Percentiles rank a stretch among this genome's conserved stretches.
phyloP scores from a whole-genome alignment of 2,797 vertebrate species.

The Hylomyscus alleni region DNA sequence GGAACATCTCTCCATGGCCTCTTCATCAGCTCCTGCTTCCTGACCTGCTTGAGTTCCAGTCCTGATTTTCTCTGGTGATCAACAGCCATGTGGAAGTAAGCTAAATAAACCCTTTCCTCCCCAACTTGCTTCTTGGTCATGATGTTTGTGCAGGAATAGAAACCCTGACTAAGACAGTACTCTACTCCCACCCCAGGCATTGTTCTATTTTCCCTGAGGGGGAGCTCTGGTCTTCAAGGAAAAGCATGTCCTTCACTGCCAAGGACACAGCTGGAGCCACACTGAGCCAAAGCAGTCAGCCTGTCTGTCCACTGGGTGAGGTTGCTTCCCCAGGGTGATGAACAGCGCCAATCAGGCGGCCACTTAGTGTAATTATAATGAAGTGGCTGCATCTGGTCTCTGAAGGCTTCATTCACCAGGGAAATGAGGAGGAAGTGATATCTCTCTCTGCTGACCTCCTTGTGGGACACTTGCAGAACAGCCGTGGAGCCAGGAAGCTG shows the following conservation, averaged over 20 bases:
- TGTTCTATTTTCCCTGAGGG: neutral
- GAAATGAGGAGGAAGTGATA: slow-evolving; percentile 65
- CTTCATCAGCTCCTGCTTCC: no score
- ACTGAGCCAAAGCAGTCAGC: slow-evolving; percentile 26
- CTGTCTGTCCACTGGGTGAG: neutral
- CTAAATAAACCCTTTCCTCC: no score
- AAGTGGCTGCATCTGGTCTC: slow-evolving; percentile 75
- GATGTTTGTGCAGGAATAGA: no score
- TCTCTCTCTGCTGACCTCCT: slow-evolving; percentile 59
- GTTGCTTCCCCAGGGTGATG: slow-evolving; percentile 55
- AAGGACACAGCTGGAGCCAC: slow-evolving; percentile 65
- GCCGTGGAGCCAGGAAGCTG: slow-evolving; percentile 22
- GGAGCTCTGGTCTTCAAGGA: neutral
- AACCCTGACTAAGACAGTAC: no score
- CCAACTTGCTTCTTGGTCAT: no score
- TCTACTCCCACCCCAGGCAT: neutral
- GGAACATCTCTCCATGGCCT: no score
- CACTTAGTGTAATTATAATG: slow-evolving; percentile 76
- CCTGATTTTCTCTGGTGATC: no score
- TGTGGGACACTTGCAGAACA: neutral
- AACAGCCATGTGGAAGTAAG: no score
- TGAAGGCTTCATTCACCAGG: slow-evolving; percentile 66
- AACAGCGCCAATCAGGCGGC: slow-evolving; percentile 63
- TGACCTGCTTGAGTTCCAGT: no score
- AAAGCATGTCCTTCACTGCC: neutral